Percentiles rank a stretch among this genome's conserved stretches.
Conservation (phyloP, 2,888 invertebrate genomes). For the Petrolisthes cinctipes region DNA sequence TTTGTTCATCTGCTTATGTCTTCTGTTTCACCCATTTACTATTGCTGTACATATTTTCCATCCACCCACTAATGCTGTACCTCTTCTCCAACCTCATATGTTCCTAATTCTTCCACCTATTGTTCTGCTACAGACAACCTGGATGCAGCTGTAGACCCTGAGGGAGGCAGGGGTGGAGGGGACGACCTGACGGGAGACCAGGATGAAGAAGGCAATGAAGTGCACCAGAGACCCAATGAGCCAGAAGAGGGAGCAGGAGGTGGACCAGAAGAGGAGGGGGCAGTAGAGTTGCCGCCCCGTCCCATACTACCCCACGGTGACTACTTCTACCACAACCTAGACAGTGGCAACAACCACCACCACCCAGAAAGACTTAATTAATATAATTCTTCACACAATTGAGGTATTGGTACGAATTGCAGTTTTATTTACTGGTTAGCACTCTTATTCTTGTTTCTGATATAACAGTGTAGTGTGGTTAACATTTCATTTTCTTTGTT, state of each 20-base stretch:
- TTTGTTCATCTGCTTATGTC: too few species aligned
- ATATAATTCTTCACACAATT: neutral
- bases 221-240: neutral
- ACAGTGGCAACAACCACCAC: neutral
- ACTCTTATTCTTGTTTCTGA: too few species aligned
- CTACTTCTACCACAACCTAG: neutral
- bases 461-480: too few species aligned
- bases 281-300: constrained; percentile 4
- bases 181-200: constrained; percentile 29
- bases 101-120: too few species aligned
- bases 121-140: neutral
- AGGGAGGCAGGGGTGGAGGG: constrained; percentile 6
- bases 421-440: too few species aligned
- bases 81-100: too few species aligned
- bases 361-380: neutral
- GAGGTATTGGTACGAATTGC: neutral
- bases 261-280: neutral
- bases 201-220: constrained; percentile 29
- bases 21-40: too few species aligned
- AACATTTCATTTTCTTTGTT: too few species aligned
- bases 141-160: constrained; percentile 8
- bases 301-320: neutral
- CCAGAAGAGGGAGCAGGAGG: neutral
- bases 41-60: too few species aligned
- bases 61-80: too few species aligned